These are phyloP conservation scores for Nomada fabriciana DNA, from an alignment of 2,888 invertebrate species.

Conservation along the genomic window DNA sequence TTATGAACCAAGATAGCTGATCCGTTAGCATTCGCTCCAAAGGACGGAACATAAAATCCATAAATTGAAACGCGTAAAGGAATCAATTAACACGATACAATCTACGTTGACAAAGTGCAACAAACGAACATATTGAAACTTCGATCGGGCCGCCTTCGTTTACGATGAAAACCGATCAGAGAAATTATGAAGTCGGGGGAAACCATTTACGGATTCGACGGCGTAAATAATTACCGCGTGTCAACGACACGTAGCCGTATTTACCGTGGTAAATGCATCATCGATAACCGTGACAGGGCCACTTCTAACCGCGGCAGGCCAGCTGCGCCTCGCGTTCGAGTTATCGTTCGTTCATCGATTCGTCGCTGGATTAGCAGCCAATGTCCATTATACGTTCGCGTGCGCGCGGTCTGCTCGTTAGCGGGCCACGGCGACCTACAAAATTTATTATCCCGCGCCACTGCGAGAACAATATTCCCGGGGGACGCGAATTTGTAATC, in stretches of 20 bases:
- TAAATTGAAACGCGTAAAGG: too few relatives aligned
- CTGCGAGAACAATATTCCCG: conserved; percentile 41
- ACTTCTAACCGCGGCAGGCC: conserved; percentile 56
- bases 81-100: neutral
- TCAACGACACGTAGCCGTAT: conserved; percentile 57
- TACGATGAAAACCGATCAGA: conserved; percentile 36
- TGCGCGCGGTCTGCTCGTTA: conserved; percentile 46
- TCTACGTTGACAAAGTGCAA: neutral
- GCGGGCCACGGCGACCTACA: conserved; percentile 36
- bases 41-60: too few relatives aligned
- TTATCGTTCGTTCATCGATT: conserved; percentile 66
- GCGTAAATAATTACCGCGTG: conserved; percentile 67
- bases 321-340: conserved; percentile 50
- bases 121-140: neutral
- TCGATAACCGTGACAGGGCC: conserved; percentile 64
- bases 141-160: neutral
- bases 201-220: conserved; percentile 58
- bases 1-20: too few relatives aligned
- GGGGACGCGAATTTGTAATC: conserved; percentile 55
- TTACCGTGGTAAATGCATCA: conserved; percentile 64
- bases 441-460: conserved; percentile 53
- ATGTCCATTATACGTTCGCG: conserved; percentile 58
- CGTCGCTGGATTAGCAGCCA: conserved; percentile 57
- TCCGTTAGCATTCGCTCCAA: too few relatives aligned
- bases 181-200: conserved; percentile 47